A percentile compares a stretch with the other conserved stretches of the same genome.
phyloP scores from a whole-genome alignment of 1,140 invertebrate species.

The Heterodera carotae region DNA sequence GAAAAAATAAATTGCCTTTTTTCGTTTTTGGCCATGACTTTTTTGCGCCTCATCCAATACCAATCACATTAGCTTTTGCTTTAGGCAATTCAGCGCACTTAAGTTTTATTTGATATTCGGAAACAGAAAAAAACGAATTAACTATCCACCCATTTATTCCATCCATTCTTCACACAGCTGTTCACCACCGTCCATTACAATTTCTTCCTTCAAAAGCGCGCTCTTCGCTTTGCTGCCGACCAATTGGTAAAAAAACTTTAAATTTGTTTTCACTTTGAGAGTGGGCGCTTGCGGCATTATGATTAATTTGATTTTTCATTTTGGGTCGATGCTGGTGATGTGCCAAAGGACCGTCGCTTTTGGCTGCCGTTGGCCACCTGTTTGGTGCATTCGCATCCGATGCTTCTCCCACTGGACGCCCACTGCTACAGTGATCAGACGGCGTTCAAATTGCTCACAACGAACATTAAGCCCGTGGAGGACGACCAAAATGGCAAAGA shows the following conservation, averaged over 20 bases:
- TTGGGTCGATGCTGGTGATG: slow-evolving; percentile 35
- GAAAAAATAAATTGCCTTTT: no score
- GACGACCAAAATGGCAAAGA: slow-evolving; percentile 19
- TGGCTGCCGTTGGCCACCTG: slow-evolving; percentile 59
- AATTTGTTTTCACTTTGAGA: slow-evolving; percentile 24
- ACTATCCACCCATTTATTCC: not conserved
- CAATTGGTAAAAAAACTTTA: slow-evolving; percentile 40
- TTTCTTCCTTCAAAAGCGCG: slow-evolving; percentile 55
- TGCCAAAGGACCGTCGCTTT: slow-evolving; percentile 46
- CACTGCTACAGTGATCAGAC: slow-evolving; percentile 48
- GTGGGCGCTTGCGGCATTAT: not conserved
- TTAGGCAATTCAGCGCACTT: no score
- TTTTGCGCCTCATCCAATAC: no score
- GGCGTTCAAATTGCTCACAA: slow-evolving; percentile 54
- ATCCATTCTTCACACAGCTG: slow-evolving; percentile 28
- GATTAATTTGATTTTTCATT: no score
- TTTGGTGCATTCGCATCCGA: slow-evolving; percentile 50
- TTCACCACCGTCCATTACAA: slow-evolving; percentile 62
- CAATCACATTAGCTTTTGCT: no score
- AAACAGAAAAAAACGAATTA: no score
- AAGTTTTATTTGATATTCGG: no score
- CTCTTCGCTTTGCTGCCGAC: slow-evolving; percentile 48
- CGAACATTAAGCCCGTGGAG: slow-evolving; percentile 20
- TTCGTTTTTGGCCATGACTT: no score
- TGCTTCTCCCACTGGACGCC: slow-evolving; percentile 57